Evolutionary conservation across 2,113 vertebrate species (phyloP).

Genomic region (Nibea albiflora): DNA sequence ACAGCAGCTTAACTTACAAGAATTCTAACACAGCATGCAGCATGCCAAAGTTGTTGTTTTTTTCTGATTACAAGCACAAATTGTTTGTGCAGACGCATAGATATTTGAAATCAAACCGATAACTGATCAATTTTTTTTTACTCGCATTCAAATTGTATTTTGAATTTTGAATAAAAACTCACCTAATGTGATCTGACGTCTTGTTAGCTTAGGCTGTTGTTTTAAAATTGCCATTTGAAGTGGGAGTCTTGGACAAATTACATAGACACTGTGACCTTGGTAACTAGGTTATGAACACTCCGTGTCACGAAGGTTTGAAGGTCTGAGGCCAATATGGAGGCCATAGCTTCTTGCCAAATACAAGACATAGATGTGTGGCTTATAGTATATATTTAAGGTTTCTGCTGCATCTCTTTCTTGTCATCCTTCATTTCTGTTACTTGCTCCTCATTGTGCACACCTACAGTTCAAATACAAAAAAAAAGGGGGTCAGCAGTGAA

Average conservation of each 20-base stretch:
- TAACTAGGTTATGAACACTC: conserved; percentile 31
- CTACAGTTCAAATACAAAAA: conserved; percentile 15
- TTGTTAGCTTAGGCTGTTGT: neutral
- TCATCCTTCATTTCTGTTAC: conserved; percentile 10
- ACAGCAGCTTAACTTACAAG: neutral
- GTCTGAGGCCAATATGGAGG: conserved; percentile 40
- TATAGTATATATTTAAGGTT: conserved; percentile 26
- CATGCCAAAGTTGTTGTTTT: neutral
- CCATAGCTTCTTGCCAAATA: conserved; percentile 45
- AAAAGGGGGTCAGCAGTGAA: conserved; percentile 17
- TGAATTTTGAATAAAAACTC: neutral
- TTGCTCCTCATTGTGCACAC: neutral
- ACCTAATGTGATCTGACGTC: neutral
- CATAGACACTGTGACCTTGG: conserved; percentile 1
- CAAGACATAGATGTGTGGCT: conserved; percentile 10
- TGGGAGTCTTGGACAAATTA: neutral
- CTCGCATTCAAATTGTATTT: neutral
- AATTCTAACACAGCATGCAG: neutral
- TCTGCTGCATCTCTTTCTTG: conserved; percentile 22
- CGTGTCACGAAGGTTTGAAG: conserved; percentile 17
- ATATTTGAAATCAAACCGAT: neutral
- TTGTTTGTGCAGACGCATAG: neutral
- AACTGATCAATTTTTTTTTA: neutral
- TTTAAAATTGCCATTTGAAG: neutral
- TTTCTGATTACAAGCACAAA: neutral